Evolutionary conservation across 2,888 invertebrate genomes (phyloP).

Genomic region (Sisyra nigra): DNA sequence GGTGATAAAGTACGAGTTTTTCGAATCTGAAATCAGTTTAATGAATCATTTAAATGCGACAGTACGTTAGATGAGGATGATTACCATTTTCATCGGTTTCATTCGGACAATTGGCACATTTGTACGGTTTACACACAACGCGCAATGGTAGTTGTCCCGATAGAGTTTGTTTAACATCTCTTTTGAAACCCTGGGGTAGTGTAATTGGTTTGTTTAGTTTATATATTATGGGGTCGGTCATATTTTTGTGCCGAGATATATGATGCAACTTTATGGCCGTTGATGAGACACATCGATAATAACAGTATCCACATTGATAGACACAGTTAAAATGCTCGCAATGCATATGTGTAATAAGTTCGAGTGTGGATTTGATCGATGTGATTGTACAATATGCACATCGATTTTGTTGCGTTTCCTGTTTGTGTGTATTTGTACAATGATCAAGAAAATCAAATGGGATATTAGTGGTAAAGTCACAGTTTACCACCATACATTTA

Average conservation of each 20-base stretch:
- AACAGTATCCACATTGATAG: constrained; percentile 47
- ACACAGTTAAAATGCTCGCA: constrained; percentile 43
- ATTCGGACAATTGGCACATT: too few relatives aligned
- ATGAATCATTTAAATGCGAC: too few relatives aligned
- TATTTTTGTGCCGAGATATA: neutral
- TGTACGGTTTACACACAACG: too few relatives aligned
- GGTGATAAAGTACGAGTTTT: too few relatives aligned
- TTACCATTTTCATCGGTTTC: too few relatives aligned
- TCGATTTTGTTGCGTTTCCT: constrained; percentile 16
- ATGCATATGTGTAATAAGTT: constrained; percentile 43
- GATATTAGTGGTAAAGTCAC: constrained; percentile 29
- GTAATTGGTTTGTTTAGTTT: neutral
- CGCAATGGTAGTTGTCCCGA: too few relatives aligned
- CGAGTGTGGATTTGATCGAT: constrained; percentile 26
- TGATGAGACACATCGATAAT: constrained; percentile 43
- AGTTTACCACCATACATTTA: constrained; percentile 37
- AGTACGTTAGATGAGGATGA: too few relatives aligned
- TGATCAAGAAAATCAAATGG: constrained; percentile 22
- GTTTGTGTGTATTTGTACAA: constrained; percentile 21
- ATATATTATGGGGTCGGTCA: too few relatives aligned
- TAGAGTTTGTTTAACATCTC: too few relatives aligned
- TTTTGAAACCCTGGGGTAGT: too few relatives aligned
- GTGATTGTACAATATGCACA: constrained; percentile 39
- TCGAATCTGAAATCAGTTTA: too few relatives aligned
- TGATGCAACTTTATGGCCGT: constrained; percentile 30